Percentiles rank a stretch among this genome's conserved stretches.
Conservation (phyloP, 2,113 vertebrate species). For the Dunckerocampus dactyliophorus region DNA sequence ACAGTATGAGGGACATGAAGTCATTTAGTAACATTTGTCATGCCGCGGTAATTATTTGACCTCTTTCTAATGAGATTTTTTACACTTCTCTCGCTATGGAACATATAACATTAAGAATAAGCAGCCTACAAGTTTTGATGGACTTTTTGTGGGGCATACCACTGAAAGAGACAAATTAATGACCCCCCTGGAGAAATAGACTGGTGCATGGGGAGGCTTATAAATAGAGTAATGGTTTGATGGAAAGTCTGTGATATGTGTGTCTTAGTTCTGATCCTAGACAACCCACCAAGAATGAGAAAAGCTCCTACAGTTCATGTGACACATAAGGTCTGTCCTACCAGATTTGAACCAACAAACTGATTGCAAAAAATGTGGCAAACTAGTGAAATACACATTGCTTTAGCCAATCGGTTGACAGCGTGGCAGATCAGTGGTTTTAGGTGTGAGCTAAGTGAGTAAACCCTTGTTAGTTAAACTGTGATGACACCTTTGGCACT, state of each 20-base stretch:
- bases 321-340: not conserved
- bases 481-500: no score
- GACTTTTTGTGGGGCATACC: constrained; percentile 59
- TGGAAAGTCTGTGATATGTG: constrained; percentile 47
- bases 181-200: constrained; percentile 53
- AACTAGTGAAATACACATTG: not conserved
- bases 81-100: constrained; percentile 25
- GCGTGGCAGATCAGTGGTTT: no score
- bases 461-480: no score
- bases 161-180: constrained; percentile 68
- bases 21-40: constrained; percentile 35
- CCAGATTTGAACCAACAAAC: not conserved
- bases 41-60: constrained; percentile 37
- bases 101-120: constrained; percentile 45
- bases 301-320: no score
- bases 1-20: constrained; percentile 15
- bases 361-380: not conserved
- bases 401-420: not conserved
- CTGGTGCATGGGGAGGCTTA: constrained; percentile 54
- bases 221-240: constrained; percentile 61
- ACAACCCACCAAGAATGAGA: constrained; percentile 35
- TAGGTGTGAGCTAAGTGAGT: no score
- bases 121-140: constrained; percentile 53
- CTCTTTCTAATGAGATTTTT: constrained; percentile 40
- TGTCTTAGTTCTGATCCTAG: constrained; percentile 38